Evolutionary conservation across 1,140 invertebrate species (phyloP), one percentile per base, ranked within the genome.

Genomic region (Cyphomyrmex costatus): DNA sequence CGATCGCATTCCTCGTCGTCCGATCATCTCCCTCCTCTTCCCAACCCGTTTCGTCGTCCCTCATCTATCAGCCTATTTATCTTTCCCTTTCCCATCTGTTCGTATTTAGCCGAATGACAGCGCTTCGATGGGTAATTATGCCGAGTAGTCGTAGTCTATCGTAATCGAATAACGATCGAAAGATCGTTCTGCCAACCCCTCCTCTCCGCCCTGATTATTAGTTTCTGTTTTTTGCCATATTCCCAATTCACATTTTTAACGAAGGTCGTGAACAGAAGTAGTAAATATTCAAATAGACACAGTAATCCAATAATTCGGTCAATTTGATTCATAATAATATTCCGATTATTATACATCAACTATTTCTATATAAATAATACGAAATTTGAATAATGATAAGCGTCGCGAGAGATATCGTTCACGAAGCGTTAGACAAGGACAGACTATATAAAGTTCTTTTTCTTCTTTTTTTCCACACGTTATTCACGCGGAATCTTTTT

Each of bases 1-100:
- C 89, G 61, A 85, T 89, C 87, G 78, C 82, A 84, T 65, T 80
- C 65, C 82, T 71, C 56, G 84, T 58, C 58, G 33, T 63, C 77
- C 49, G 68, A 85, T 82, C 79, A 36, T 27, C 36, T 33, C 49
- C 4, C 14, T 33, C 33, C 12, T 5, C 65, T 24, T 19, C 5
- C 16, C 51, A 19, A 33, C 51, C 61, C 53, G 16, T 36, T n/a
- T 49, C 61, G 33, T 6, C 33, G 58, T 16, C 24, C 70, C 70
- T 85, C 68, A 24, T 70, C 42, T 71, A 82, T 76, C 85, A 27
- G 19, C 49, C 85, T 71, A 66, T 89, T 89, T 89, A 83, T 83
- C 79, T 83, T 83, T 83, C 79, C 42, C 68, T 74, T 74, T 74
- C 36, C 79, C 79, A 83, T 83, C 79, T 83, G 79, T 83, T 83